Conservation (phyloP, 2,888 invertebrate genomes). For the Acronicta alni region DNA sequence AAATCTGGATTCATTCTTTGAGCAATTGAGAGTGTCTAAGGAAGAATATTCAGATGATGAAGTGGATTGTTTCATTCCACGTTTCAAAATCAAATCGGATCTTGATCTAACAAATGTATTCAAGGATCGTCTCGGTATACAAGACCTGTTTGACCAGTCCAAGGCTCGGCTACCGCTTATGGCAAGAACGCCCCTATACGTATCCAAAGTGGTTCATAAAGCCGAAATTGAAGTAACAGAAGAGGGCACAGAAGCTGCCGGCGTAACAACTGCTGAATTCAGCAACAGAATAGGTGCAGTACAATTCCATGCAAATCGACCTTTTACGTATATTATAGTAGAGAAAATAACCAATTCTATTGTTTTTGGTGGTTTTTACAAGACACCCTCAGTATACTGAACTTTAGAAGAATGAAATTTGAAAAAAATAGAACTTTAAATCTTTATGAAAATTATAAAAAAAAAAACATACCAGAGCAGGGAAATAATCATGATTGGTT, state of each 20-base stretch:
- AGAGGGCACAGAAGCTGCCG: slow-evolving; percentile 92
- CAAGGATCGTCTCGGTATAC: slow-evolving; percentile 76
- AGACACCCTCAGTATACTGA: slow-evolving; percentile 75
- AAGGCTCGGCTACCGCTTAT: slow-evolving; percentile 79
- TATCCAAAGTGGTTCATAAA: slow-evolving; percentile 91
- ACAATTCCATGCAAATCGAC: slow-evolving; percentile 90
- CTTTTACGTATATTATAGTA: slow-evolving; percentile 91
- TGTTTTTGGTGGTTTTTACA: slow-evolving; percentile 82
- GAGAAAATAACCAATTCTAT: slow-evolving; percentile 89
- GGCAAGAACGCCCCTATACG: slow-evolving; percentile 83
- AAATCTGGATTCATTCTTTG: slow-evolving; percentile 85
- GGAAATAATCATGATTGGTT: slow-evolving; percentile 16
- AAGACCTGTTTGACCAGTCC: slow-evolving; percentile 88
- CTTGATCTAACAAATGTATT: slow-evolving; percentile 88
- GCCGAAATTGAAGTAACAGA: slow-evolving; percentile 93
- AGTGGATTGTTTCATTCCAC: slow-evolving; percentile 91
- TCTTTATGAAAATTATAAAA: not conserved
- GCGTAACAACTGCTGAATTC: slow-evolving; percentile 86
- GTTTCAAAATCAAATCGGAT: slow-evolving; percentile 90
- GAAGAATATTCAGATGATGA: slow-evolving; percentile 89
- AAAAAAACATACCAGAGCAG: slow-evolving; percentile 14
- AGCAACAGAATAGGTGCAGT: slow-evolving; percentile 88
- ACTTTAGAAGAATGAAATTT: not conserved
- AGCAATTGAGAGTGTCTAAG: slow-evolving; percentile 82
- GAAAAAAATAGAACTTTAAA: slow-evolving; percentile 7